Evolutionary conservation across 2,888 invertebrate genomes (phyloP).

Genomic region (Oeneis ivallda): DNA sequence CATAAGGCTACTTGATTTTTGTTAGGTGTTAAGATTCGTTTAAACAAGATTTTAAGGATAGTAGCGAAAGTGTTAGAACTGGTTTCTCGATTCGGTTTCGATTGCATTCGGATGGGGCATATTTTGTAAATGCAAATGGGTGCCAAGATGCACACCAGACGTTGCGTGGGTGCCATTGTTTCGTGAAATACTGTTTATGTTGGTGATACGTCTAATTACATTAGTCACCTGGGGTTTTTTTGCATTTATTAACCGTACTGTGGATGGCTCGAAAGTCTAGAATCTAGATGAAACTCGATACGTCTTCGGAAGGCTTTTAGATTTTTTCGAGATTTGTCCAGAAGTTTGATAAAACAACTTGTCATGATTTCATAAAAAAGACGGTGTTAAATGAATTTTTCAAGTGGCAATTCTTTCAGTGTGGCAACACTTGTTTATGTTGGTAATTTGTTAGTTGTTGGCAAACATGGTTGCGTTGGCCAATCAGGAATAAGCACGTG

Average conservation of each 20-base stretch:
- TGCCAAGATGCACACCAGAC: slow-evolving; percentile 66
- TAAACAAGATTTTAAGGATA: slow-evolving; percentile 68
- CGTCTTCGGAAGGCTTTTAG: not conserved
- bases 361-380: too few species aligned
- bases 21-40: slow-evolving; percentile 49
- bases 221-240: slow-evolving; percentile 30
- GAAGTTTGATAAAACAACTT: not conserved
- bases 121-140: slow-evolving; percentile 71
- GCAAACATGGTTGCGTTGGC: too few species aligned
- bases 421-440: too few species aligned
- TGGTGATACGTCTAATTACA: slow-evolving; percentile 53
- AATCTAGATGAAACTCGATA: not conserved
- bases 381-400: too few species aligned
- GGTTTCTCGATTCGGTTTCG: slow-evolving; percentile 62
- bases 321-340: not conserved
- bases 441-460: too few species aligned
- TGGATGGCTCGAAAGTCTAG: not conserved
- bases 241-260: slow-evolving; percentile 1
- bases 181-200: slow-evolving; percentile 57
- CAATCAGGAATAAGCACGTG: too few species aligned
- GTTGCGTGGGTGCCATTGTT: slow-evolving; percentile 77
- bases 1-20: not conserved
- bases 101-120: slow-evolving; percentile 43
- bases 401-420: too few species aligned
- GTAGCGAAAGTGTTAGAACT: slow-evolving; percentile 76